Evolutionary conservation across 2,113 vertebrate genomes (phyloP).

Genomic region (Osmerus eperlanus): DNA sequence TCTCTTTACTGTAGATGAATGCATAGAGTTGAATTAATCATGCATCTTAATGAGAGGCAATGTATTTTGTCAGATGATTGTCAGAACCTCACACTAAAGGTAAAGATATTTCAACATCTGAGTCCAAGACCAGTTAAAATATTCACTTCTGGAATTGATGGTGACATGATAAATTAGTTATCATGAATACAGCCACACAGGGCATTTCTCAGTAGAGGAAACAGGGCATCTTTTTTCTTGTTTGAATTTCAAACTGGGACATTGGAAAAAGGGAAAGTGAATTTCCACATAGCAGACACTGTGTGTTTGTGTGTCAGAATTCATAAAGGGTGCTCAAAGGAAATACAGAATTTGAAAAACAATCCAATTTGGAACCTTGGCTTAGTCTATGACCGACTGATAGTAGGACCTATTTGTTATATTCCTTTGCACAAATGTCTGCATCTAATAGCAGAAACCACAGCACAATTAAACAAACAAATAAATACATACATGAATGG

Average conservation of each 20-base stretch:
- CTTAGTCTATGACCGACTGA: not conserved
- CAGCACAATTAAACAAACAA: not conserved
- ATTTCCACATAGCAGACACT: constrained; percentile 26
- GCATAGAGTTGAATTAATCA: constrained; percentile 5
- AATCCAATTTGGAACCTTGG: not conserved
- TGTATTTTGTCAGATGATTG: constrained; percentile 17
- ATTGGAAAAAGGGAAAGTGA: constrained; percentile 35
- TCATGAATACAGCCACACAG: constrained; percentile 43
- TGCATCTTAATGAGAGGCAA: constrained; percentile 12
- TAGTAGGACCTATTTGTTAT: not conserved
- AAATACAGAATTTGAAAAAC: not conserved
- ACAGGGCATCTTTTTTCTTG: constrained; percentile 46
- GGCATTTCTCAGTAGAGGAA: constrained; percentile 45
- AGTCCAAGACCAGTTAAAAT: constrained; percentile 33
- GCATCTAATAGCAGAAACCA: not conserved
- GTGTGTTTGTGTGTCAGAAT: constrained; percentile 14
- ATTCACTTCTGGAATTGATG: constrained; percentile 51
- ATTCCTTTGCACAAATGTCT: not conserved
- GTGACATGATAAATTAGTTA: constrained; percentile 56
- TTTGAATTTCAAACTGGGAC: constrained; percentile 45
- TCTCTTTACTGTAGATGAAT: not conserved
- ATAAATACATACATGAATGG: not conserved
- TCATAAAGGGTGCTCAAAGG: constrained; percentile 3
- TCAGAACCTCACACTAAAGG: constrained; percentile 8
- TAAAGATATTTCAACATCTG: constrained; percentile 22